A percentile compares a stretch with the other conserved stretches of the same genome.
Conservation (phyloP, 2,797 vertebrate genomes). For the Pseudomugil gertrudae region DNA sequence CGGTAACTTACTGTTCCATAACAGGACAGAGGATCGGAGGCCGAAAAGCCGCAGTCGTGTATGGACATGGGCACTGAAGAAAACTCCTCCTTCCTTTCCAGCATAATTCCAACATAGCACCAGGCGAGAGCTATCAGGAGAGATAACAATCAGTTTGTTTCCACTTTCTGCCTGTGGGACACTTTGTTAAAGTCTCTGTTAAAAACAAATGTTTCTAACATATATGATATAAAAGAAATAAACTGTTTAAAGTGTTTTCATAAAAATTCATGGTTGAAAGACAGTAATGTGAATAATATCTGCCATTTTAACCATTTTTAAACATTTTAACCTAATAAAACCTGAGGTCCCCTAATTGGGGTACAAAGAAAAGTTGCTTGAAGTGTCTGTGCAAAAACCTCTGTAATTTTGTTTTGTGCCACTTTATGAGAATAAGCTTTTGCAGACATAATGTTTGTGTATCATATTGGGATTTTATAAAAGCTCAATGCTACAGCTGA, state of each 20-base stretch:
- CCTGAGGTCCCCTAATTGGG: too few species aligned
- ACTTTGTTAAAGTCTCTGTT: not conserved
- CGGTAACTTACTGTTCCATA: slow-evolving; percentile 81
- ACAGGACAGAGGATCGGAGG: slow-evolving; percentile 82
- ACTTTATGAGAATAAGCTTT: too few species aligned
- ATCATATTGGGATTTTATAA: too few species aligned
- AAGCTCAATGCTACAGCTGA: too few species aligned
- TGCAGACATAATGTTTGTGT: too few species aligned
- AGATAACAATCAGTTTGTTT: not conserved
- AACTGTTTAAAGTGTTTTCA: not conserved
- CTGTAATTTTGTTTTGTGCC: too few species aligned
- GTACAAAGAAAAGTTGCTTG: too few species aligned
- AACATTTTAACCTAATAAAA: too few species aligned
- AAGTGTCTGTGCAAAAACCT: too few species aligned
- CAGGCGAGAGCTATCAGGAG: slow-evolving; percentile 81
- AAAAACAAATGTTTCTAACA: not conserved
- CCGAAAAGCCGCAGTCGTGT: slow-evolving; percentile 86
- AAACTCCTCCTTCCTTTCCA: slow-evolving; percentile 86
- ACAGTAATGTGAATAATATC: too few species aligned
- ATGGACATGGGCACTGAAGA: slow-evolving; percentile 82
- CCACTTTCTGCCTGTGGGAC: not conserved
- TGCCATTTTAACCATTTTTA: too few species aligned
- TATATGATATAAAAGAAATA: not conserved
- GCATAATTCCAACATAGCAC: slow-evolving; percentile 87
- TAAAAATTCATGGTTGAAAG: not conserved